Conservation (phyloP, 2,113 vertebrate species). For the Charadrius vociferus region DNA sequence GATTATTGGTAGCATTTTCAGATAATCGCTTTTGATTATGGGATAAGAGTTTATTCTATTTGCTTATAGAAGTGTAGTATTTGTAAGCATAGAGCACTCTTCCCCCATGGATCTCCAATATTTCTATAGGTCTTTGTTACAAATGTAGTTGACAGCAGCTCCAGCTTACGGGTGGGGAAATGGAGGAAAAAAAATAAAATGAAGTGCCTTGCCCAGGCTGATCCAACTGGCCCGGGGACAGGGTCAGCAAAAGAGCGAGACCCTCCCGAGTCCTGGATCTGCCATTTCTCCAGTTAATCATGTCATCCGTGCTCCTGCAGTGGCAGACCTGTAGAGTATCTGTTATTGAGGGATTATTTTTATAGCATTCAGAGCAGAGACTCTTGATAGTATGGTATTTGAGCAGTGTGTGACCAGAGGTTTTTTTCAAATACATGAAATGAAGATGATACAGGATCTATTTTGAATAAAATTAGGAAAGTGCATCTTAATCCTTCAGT, state of each 20-base stretch:
- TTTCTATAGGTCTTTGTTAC: background rate
- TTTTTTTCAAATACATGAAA: background rate
- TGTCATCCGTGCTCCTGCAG: background rate
- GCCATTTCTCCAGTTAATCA: background rate
- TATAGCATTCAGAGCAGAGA: background rate
- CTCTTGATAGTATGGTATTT: background rate
- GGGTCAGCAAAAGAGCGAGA: background rate
- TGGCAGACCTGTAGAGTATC: background rate
- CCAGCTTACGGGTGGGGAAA: background rate
- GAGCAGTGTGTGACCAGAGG: background rate
- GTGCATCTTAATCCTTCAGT: slow-evolving; percentile 29
- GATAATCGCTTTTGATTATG: background rate
- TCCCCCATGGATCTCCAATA: background rate
- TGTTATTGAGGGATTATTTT: background rate
- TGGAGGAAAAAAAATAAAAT: background rate
- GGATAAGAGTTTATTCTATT: background rate
- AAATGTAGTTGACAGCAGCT: background rate
- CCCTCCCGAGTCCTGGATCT: background rate
- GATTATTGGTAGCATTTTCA: background rate
- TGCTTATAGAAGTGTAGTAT: background rate
- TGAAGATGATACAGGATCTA: slow-evolving; percentile 6
- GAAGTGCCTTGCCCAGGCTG: background rate
- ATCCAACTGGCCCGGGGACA: background rate
- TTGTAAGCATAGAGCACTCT: background rate
- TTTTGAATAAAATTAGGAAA: slow-evolving; percentile 48